phyloP scores from a whole-genome alignment of 2,113 vertebrate genomes.

The Pangasianodon gigas region DNA sequence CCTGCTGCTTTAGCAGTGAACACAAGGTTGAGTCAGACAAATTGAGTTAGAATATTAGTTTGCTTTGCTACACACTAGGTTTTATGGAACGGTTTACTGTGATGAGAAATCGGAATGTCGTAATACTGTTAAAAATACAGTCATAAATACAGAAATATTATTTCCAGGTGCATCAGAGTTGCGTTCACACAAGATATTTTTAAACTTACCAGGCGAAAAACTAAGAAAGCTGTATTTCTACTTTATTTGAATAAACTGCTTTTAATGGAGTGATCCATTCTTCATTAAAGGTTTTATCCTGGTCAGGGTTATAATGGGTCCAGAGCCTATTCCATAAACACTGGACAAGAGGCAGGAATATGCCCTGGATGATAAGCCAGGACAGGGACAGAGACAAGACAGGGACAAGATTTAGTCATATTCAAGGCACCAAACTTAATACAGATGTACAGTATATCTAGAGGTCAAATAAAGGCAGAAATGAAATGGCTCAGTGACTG shows the following conservation, averaged over 20 bases:
- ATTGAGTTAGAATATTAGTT: neutral
- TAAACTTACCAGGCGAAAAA: neutral
- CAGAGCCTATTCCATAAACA: no score
- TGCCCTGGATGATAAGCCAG: no score
- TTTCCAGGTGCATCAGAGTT: neutral
- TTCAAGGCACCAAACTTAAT: neutral
- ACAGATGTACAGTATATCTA: no score
- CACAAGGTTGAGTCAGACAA: neutral
- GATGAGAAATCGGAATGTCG: neutral
- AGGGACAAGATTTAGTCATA: neutral
- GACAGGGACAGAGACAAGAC: no score
- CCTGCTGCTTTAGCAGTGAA: neutral
- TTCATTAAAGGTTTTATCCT: neutral
- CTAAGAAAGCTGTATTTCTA: neutral
- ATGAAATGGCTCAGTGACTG: no score
- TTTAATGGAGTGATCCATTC: no score
- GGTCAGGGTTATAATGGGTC: neutral
- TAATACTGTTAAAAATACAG: neutral
- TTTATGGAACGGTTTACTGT: neutral
- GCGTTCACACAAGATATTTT: neutral
- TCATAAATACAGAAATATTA: constrained; percentile 4
- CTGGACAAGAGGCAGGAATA: neutral
- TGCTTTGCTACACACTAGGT: neutral
- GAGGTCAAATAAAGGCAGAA: no score
- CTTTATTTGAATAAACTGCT: neutral